Evolutionary conservation across 2,888 invertebrate species (phyloP), one percentile per base, ranked within the genome.

Genomic region (Sphaeridia pumilis): DNA sequence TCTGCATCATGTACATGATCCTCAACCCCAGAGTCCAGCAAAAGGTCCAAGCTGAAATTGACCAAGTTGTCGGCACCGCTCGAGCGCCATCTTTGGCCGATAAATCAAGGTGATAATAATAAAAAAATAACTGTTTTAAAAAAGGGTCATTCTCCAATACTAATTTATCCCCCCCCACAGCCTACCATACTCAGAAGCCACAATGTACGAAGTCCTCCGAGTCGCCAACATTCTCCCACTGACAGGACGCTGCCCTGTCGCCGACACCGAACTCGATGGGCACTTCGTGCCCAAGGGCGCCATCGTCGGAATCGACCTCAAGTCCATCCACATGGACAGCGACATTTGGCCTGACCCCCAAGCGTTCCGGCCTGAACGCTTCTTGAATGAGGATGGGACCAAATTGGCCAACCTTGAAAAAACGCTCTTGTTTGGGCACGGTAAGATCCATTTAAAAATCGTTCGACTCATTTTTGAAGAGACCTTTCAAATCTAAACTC

Each of bases 141-240:
- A 45, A 25, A n/a, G n/a, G n/a, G n/a, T n/a, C n/a, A n/a, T 14
- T 31, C 14, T 17, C 5, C 17, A 38, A 22, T 31, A 17, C 7
- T 26, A 28, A 22, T 43, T 54, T 35, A 31, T 28, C 24, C 44
- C 20, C 24, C 10, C n/a, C n/a, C n/a, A n/a, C 44, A 59, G 59
- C 2, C 52, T 59, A 52, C 58, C 58, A 1, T 58, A 58, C 44
- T 52, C 55, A 3, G 58, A 59, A 34, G 60, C 60, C 3, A 56
- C 58, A 4, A 24, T 55, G 5, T 38, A 50, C 25, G 60, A 60
- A 52, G 46, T 60, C n/a, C 35, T 58, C 20, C 42, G 60, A 5
- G 25, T 38, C 10, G 48, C 48, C 3, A 48, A 48, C 24, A 48
- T 48, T n/a, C 24, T 48, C 14, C 48, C 48, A 1, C 7, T 48